Evolutionary conservation across 1,140 invertebrate genomes (phyloP).

Genomic region (Myzus persicae): DNA sequence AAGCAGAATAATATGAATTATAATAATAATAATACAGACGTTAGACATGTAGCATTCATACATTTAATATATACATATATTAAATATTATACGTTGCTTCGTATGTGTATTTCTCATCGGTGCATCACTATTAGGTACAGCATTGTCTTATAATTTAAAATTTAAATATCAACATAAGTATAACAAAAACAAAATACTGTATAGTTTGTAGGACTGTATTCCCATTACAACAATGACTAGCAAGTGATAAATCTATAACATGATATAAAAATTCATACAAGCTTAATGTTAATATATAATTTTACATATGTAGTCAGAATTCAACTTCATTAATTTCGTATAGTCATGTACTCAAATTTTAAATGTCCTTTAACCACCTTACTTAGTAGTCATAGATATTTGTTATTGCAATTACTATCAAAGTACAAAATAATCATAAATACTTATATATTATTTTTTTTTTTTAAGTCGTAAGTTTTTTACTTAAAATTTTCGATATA

Average conservation of each 20-base stretch:
- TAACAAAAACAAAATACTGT: neutral
- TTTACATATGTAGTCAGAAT: neutral
- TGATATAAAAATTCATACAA: neutral
- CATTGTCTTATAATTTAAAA: conserved; percentile 8
- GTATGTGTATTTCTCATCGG: conserved; percentile 30
- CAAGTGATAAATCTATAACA: neutral
- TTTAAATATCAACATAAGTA: conserved; percentile 43
- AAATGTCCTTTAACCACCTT: neutral
- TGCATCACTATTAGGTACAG: conserved; percentile 22
- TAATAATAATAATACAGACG: conserved; percentile 4
- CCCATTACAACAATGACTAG: neutral
- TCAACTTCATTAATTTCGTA: neutral
- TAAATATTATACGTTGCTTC: neutral
- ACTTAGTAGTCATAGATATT: neutral
- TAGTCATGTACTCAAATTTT: neutral
- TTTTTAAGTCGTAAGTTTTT: neutral
- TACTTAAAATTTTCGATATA: neutral
- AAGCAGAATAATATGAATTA: conserved; percentile 13
- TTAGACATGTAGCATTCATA: neutral
- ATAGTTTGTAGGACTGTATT: neutral
- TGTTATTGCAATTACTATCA: neutral
- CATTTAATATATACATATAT: neutral
- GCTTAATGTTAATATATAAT: neutral
- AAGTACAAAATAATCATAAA: neutral
- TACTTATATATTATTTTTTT: neutral